Base-by-base conservation (phyloP, 2,797 vertebrate genomes). In the Todus mexicanus region DNA sequence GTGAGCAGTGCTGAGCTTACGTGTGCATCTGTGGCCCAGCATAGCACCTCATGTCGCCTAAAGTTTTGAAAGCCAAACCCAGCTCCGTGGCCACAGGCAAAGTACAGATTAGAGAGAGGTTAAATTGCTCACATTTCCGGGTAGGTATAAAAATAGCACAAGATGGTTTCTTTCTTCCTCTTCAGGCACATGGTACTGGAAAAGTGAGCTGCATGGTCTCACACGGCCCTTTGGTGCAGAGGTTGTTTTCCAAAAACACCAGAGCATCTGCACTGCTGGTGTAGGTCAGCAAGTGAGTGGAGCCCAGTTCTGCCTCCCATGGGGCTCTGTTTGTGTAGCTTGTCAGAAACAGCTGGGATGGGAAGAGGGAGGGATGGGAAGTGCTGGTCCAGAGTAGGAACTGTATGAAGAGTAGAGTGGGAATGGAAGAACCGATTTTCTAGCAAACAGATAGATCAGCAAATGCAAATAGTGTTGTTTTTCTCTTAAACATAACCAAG, bases 1-100 rank as follows among this genome's bases (percentile, higher is more conserved):
- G n/a, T 1, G 8, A 73, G 71, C 63, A 56, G 77, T 0, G 1
- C 68, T 87, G 0, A 0, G 2, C 4, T 79, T 82, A 38, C 13
- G 5, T 21, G 59, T 20, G n/a, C 10, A 4, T 70, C 84, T 61
- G 72, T 53, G 56, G 60, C 77, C 15, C 7, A 33, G 48, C 1
- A 2, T 31, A 43, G 50, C n/a, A 15, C 68, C 0, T 1, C 77
- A 54, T 15, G 0, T 74, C 72, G 38, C 79, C 37, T 75, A 7
- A 40, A 86, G 8, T 50, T 82, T 63, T 87, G 74, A 70, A 70
- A 90, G 64, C 33, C 74, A 92, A 94, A 47, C 78, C 37, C 60
- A 76, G 60, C 61, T 45, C 57, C 79, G 64, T 60, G 68, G 74
- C 71, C 43, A 13, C 43, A 56, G 60, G 65, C 48, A 20, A 56